Evolutionary conservation across 2,888 invertebrate species (phyloP), one percentile per base, ranked within the genome.

Genomic region (Thumatha senex): DNA sequence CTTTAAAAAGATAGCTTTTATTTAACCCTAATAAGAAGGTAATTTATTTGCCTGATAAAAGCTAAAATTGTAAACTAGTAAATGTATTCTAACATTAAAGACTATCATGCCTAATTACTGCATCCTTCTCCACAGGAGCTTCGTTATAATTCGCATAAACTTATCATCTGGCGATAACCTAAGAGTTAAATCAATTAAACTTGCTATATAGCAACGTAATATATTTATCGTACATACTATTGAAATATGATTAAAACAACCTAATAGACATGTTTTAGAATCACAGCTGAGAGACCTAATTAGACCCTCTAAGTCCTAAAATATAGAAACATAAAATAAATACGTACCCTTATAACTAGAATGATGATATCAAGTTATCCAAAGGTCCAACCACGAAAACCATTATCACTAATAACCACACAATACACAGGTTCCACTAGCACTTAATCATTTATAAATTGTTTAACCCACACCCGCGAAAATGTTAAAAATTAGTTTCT

Each of bases 401-500:
- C 90, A 89, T 89, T 79, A 87, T 90, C 87, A 89, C 89, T 79
- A 82, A 80, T 80, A 80, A 78, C 78, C 74, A 82, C 87, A 86
- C 81, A 83, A 84, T 80, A 80, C 85, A 88, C 87, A 83, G 77
- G 67, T 80, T 82, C 74, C 87, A 89, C 88, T 76, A 78, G 68
- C 85, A 89, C 87, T 85, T 85, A 74, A 76, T 83, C 70, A 77
- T 82, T 81, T 76, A 76, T 76, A 75, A 73, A 80, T 80, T 80
- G 78, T 78, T 77, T 81, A 82, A 80, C 86, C 84, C 86, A 89
- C 90, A 89, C 90, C 90, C 90, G 90, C 90, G 89, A 82, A 89
- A 89, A 88, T 83, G 79, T 74, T 82, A 81, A 82, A 87, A 89
- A 87, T 89, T 87, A 88, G 87, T 84, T 84, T 81, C 81, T 84